A percentile compares a stretch with the other conserved stretches of the same genome.
phyloP scores from a whole-genome alignment of 1,140 invertebrate genomes.

The Drosophila melanogaster region DNA sequence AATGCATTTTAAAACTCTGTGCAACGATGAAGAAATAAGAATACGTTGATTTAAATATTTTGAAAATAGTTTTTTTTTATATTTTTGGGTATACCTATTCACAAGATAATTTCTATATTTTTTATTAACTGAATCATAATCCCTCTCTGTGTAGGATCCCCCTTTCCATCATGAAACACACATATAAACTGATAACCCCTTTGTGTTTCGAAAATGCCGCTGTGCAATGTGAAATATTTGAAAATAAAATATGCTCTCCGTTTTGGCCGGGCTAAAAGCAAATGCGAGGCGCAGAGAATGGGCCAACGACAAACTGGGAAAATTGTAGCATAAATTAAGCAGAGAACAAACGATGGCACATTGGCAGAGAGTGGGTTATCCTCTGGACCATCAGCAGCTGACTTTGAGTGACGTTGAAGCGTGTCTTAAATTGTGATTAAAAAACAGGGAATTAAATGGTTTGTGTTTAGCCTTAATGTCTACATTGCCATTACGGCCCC shows the following conservation, averaged over 20 bases:
- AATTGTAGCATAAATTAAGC: conserved; percentile 66
- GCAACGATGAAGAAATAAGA: too few relatives aligned
- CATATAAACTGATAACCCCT: conserved; percentile 11
- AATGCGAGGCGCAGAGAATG: conserved; percentile 12
- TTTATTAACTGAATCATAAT: too few relatives aligned
- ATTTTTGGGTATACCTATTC: too few relatives aligned
- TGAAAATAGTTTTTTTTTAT: too few relatives aligned
- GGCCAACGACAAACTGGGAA: conserved; percentile 34
- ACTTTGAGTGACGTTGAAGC: conserved; percentile 76
- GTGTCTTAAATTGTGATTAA: conserved; percentile 74
- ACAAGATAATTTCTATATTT: too few relatives aligned
- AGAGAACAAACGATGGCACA: conserved; percentile 20
- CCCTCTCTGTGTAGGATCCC: neutral
- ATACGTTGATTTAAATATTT: too few relatives aligned
- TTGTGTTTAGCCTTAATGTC: conserved; percentile 50
- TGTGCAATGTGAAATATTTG: conserved; percentile 42
- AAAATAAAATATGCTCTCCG: conserved; percentile 34
- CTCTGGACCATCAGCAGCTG: conserved; percentile 30
- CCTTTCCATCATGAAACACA: neutral
- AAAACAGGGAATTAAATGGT: conserved; percentile 65
- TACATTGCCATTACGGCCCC: conserved; percentile 8
- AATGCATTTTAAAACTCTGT: too few relatives aligned
- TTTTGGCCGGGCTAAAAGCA: conserved; percentile 20
- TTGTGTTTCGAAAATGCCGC: conserved; percentile 1
- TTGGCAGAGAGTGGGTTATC: conserved; percentile 16